A percentile compares a stretch with the other conserved stretches of the same genome.
Conservation (phyloP, 2,797 vertebrate species). For the Trachops cirrhosus region DNA sequence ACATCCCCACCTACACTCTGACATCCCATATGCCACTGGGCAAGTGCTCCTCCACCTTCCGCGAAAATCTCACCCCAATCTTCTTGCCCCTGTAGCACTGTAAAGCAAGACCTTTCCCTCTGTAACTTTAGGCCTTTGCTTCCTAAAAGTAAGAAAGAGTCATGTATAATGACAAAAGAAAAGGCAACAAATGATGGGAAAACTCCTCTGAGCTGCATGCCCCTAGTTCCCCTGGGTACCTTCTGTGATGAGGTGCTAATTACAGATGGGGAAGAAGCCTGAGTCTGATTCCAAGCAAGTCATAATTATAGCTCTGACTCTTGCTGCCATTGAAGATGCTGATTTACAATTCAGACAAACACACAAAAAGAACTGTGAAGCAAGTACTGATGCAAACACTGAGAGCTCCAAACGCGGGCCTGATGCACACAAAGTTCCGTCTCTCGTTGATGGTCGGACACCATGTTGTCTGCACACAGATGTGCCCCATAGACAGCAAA, state of each 20-base stretch:
- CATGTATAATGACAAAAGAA: not conserved
- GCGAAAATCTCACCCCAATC: not conserved
- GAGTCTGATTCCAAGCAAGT: conserved; percentile 52
- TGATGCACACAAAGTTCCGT: conserved; percentile 40
- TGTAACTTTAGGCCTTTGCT: not conserved
- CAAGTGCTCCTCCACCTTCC: not conserved
- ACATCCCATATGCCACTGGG: not conserved
- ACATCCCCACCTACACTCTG: not conserved
- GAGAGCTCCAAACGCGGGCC: conserved; percentile 44
- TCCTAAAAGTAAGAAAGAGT: not conserved
- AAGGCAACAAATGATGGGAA: conserved; percentile 55
- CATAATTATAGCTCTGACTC: conserved; percentile 59
- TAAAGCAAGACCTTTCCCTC: not conserved
- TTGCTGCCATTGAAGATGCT: conserved; percentile 69
- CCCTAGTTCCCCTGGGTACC: conserved; percentile 28
- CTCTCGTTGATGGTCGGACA: not conserved
- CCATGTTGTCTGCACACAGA: not conserved
- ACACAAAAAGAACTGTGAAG: not conserved
- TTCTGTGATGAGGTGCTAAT: conserved; percentile 24
- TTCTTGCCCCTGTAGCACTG: not conserved
- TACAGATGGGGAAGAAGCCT: conserved; percentile 52
- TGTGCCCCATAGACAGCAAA: not conserved
- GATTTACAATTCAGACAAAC: conserved; percentile 64
- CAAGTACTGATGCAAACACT: conserved; percentile 43
- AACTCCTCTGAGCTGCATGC: not conserved